These are phyloP conservation scores for Naso thynnoides DNA, from an alignment of 2,797 vertebrate species.

Conservation along the genomic window DNA sequence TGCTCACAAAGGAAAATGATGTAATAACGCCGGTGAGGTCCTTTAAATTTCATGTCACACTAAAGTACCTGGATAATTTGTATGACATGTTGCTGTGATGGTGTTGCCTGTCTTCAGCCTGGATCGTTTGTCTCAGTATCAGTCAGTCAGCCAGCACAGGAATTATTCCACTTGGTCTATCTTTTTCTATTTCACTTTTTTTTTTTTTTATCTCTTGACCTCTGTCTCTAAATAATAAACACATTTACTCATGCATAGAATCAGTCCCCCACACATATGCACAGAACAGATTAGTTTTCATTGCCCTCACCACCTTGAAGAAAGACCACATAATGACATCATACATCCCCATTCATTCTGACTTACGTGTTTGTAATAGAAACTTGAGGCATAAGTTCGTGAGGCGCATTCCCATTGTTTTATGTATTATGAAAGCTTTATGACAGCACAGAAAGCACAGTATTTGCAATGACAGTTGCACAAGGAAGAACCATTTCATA, in stretches of 20 bases:
- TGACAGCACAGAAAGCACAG: conserved; percentile 14
- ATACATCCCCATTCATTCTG: background rate
- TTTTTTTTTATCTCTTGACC: background rate
- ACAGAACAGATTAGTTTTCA: conserved; percentile 13
- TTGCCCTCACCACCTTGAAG: conserved; percentile 5
- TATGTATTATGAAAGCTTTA: conserved; percentile 26
- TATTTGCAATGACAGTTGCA: conserved; percentile 30
- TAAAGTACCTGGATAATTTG: conserved; percentile 25
- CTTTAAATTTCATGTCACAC: conserved; percentile 17
- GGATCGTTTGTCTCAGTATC: conserved; percentile 31
- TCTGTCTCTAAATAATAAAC: background rate
- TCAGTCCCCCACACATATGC: background rate
- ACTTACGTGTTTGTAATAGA: background rate
- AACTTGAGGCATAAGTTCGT: background rate
- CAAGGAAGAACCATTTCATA: conserved; percentile 27
- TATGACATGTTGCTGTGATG: conserved; percentile 30
- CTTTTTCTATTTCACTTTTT: background rate
- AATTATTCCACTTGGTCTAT: background rate
- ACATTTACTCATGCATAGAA: conserved; percentile 19
- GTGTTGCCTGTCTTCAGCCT: conserved; percentile 11
- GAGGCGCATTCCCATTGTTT: conserved; percentile 9
- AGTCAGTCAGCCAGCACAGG: conserved; percentile 21
- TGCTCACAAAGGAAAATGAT: too few species aligned
- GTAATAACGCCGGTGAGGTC: too few species aligned
- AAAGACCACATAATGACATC: conserved; percentile 5